Percentiles rank a stretch among this genome's conserved stretches.
Conservation (phyloP, 2,113 vertebrate species). For the Megaptera novaeangliae region DNA sequence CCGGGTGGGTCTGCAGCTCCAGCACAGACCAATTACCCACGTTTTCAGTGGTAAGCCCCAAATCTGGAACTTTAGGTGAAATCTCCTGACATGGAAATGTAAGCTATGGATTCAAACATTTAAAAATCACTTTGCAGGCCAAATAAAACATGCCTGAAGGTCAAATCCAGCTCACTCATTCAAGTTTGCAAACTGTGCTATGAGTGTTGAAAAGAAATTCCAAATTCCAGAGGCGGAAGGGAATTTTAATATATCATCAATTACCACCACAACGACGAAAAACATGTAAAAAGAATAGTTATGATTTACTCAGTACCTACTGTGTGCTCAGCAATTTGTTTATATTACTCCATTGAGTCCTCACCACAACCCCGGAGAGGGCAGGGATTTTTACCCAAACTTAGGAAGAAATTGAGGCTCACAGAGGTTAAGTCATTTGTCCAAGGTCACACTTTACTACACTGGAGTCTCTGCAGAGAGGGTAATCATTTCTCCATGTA, state of each 20-base stretch:
- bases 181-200: background rate
- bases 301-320: background rate
- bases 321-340: background rate
- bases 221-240: background rate
- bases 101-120: background rate
- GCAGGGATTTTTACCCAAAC: background rate
- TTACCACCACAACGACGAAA: background rate
- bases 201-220: background rate
- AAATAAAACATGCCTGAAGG: slow-evolving; percentile 9
- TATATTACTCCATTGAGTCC: background rate
- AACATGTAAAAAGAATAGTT: background rate
- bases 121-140: background rate
- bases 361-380: background rate
- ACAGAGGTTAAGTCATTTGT: background rate
- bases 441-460: background rate
- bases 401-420: background rate
- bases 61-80: background rate
- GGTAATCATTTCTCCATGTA: background rate
- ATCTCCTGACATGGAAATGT: background rate
- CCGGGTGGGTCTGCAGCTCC: background rate
- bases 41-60: background rate
- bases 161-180: background rate
- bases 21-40: background rate
- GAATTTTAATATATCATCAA: background rate
- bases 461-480: background rate